Percentiles rank a stretch among this genome's conserved stretches.
These are phyloP conservation scores for Petrolisthes manimaculis DNA, from an alignment of 2,888 invertebrate genomes.

Conservation along the genomic window DNA sequence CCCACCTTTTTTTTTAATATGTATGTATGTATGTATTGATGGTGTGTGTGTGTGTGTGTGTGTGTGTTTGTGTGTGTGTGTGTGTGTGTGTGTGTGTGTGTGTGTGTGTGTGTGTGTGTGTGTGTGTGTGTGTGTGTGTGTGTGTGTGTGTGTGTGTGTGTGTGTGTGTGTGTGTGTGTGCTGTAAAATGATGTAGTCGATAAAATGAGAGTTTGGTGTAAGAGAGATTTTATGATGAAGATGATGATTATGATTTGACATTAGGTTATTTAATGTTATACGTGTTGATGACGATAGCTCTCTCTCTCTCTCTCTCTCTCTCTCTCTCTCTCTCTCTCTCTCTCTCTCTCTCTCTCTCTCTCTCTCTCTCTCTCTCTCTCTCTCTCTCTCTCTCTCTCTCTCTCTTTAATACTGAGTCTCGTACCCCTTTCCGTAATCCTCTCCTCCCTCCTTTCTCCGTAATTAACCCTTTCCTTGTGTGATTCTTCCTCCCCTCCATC, in stretches of 20 bases:
- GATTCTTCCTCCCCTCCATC: neutral
- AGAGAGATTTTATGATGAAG: too few relatives aligned
- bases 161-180: neutral
- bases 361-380: neutral
- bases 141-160: constrained; percentile 1
- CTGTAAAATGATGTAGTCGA: too few relatives aligned
- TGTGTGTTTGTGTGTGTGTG: too few relatives aligned
- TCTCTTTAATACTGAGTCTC: neutral
- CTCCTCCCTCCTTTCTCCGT: neutral
- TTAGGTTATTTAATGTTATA: too few relatives aligned
- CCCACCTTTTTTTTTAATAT: too few relatives aligned
- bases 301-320: too few relatives aligned
- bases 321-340: neutral
- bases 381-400: neutral
- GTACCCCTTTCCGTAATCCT: neutral
- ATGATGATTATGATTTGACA: too few relatives aligned
- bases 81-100: neutral
- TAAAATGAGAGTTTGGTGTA: too few relatives aligned
- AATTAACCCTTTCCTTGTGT: neutral
- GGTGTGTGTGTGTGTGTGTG: too few relatives aligned
- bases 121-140: neutral
- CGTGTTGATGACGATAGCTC: too few relatives aligned
- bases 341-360: neutral
- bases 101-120: neutral
- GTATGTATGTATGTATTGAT: too few relatives aligned